Evolutionary conservation across 2,888 invertebrate genomes (phyloP).

Genomic region (Volucella bombylans): DNA sequence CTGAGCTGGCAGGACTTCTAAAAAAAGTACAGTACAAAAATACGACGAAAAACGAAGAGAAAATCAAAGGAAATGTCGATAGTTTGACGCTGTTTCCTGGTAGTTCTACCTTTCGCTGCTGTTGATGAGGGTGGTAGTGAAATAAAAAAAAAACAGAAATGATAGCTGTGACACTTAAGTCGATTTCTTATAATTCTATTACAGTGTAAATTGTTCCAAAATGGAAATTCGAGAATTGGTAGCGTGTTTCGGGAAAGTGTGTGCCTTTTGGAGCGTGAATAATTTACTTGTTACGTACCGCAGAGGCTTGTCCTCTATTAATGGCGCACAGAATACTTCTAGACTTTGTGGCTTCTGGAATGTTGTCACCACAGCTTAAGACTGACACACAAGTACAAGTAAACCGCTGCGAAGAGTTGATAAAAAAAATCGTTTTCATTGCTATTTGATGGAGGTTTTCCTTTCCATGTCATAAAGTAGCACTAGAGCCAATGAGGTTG

Average conservation of each 20-base stretch:
- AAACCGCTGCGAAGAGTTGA: too few species aligned
- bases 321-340: too few species aligned
- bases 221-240: slow-evolving; percentile 21
- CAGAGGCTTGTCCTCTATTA: not conserved
- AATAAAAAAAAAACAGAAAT: not conserved
- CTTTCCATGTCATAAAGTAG: too few species aligned
- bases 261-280: slow-evolving; percentile 13
- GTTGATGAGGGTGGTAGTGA: not conserved
- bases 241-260: not conserved
- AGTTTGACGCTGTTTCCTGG: slow-evolving; percentile 15
- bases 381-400: too few species aligned
- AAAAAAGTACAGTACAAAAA: not conserved
- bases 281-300: slow-evolving; percentile 9
- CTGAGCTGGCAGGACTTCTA: not conserved
- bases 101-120: not conserved
- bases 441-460: too few species aligned
- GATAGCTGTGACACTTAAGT: slow-evolving; percentile 31
- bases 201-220: slow-evolving; percentile 25
- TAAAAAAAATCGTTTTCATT: too few species aligned
- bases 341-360: too few species aligned
- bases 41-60: not conserved
- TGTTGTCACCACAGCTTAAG: too few species aligned
- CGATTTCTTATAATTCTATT: slow-evolving; percentile 51
- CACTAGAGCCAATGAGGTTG: too few species aligned
- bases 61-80: slow-evolving; percentile 16